A percentile compares a stretch with the other conserved stretches of the same genome.
Conservation (phyloP, 2,797 vertebrate species). For the Siniperca scherzeri region DNA sequence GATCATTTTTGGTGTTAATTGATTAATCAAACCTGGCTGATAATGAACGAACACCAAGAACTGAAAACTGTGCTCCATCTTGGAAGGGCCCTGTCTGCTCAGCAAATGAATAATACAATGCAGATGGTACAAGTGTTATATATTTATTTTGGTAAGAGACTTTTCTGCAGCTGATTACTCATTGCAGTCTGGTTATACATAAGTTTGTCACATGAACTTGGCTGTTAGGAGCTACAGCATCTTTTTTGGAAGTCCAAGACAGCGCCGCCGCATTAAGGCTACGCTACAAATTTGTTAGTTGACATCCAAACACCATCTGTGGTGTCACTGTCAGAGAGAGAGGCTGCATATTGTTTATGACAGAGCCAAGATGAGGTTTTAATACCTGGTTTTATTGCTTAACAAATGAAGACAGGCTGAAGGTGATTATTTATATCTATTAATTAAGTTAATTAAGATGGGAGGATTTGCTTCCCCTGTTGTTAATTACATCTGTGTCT, state of each 20-base stretch:
- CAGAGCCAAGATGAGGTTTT: conserved; percentile 80
- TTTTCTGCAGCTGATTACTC: conserved; percentile 63
- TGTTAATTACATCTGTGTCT: conserved; percentile 79
- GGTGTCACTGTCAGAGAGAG: conserved; percentile 60
- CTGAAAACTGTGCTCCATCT: conserved; percentile 30
- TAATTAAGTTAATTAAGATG: conserved; percentile 86
- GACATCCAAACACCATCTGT: conserved; percentile 76
- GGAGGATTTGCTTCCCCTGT: conserved; percentile 76
- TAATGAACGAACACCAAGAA: conserved; percentile 53
- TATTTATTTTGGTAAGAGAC: conserved; percentile 60
- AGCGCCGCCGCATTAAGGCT: conserved; percentile 49
- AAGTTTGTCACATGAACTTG: conserved; percentile 72
- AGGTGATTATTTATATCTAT: conserved; percentile 86
- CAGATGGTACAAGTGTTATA: conserved; percentile 60
- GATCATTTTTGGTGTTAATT: conserved; percentile 72
- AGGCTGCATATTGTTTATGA: conserved; percentile 81
- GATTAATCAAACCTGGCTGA: conserved; percentile 71
- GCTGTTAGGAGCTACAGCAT: conserved; percentile 52
- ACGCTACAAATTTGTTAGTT: conserved; percentile 59
- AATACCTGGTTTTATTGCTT: conserved; percentile 82
- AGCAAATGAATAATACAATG: conserved; percentile 72
- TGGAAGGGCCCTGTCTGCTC: conserved; percentile 55
- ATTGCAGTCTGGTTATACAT: conserved; percentile 66
- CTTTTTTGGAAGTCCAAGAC: conserved; percentile 57
- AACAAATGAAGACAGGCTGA: conserved; percentile 84